Evolutionary conservation across 2,797 vertebrate genomes (phyloP), one percentile per base, ranked within the genome.

Genomic region (Dipus sagitta): DNA sequence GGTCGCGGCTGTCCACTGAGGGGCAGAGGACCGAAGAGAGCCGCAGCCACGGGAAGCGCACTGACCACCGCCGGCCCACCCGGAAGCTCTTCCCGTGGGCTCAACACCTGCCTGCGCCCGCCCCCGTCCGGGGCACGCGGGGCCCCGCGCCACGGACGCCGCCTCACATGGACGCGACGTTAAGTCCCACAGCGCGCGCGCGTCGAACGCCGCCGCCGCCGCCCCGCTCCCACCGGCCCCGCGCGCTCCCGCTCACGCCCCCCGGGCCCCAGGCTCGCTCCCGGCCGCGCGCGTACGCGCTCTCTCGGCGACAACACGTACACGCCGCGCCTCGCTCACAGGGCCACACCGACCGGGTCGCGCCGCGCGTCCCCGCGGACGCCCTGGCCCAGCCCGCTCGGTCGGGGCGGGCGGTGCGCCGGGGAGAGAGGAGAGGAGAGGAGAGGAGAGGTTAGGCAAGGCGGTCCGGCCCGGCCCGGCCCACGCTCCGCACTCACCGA

Each of bases 71-170:
- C 87, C 83, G 23, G 65, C 88, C 88, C 90, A 78, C 93, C 96
- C 95, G 94, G 95, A 97, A 96, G 42, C 93, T 95, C 86, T 78
- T 81, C 94, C 91, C 75, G 38, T 38, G 32, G 28, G 84, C 87
- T 90, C 47, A 96, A 91, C 96, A 97, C 97, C 96, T 97, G 97
- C 94, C 87, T 47, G 91, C 94, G 92, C 96, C 95, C 95, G 97
- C 96, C 89, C 93, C 60, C 8, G 65, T 54, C n/a, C 92, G 10
- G 23, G 54, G 17, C 2, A 32, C 81, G 84, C 10, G 20, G 79
- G 74, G 42, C 92, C 81, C 58, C 15, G 32, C 64, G 38, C 52
- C 79, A 64, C 96, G 1, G 38, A 12, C 76, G 24, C 28, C 54
- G 71, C 67, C 65, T 85, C 92, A 26, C 42, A n/a, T 64, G 78